phyloP scores from a whole-genome alignment of 1,140 invertebrate species.

The Caenorhabditis briggsae region DNA sequence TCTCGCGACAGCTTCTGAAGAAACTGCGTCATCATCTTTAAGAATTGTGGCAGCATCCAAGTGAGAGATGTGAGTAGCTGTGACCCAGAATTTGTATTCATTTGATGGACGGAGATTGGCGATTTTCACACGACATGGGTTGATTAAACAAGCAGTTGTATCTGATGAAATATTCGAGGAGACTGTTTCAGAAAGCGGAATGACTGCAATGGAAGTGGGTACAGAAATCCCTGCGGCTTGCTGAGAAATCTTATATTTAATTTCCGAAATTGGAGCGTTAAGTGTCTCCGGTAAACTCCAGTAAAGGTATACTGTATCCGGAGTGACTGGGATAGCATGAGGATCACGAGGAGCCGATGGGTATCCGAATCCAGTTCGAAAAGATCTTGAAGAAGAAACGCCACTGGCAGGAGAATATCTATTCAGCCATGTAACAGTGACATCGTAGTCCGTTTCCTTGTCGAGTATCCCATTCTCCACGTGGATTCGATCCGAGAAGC shows the following conservation, averaged over 20 bases:
- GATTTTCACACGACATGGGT: slow-evolving; percentile 76
- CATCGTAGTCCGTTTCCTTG: slow-evolving; percentile 68
- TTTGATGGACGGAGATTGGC: slow-evolving; percentile 74
- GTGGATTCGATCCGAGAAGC: slow-evolving; percentile 70
- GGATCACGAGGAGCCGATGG: slow-evolving; percentile 75
- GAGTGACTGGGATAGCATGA: slow-evolving; percentile 69
- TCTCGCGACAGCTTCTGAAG: slow-evolving; percentile 69
- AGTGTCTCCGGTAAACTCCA: slow-evolving; percentile 73
- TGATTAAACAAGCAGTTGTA: slow-evolving; percentile 69
- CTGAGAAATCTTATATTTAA: slow-evolving; percentile 72
- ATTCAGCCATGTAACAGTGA: slow-evolving; percentile 74
- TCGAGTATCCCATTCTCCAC: slow-evolving; percentile 77
- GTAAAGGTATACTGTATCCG: slow-evolving; percentile 75
- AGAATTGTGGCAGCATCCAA: slow-evolving; percentile 70
- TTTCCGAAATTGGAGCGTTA: slow-evolving; percentile 75
- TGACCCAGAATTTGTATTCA: slow-evolving; percentile 78
- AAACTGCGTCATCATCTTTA: slow-evolving; percentile 75
- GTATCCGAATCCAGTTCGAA: slow-evolving; percentile 73
- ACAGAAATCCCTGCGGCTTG: slow-evolving; percentile 66
- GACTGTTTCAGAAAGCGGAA: slow-evolving; percentile 65
- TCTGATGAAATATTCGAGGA: slow-evolving; percentile 71
- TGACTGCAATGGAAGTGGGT: slow-evolving; percentile 65
- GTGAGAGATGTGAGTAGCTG: slow-evolving; percentile 73
- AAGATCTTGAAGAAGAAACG: slow-evolving; percentile 66
- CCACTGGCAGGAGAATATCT: slow-evolving; percentile 70